Conservation (phyloP, 2,113 vertebrate genomes). For the western clawed frog (Xenopus tropicalis) region DNA sequence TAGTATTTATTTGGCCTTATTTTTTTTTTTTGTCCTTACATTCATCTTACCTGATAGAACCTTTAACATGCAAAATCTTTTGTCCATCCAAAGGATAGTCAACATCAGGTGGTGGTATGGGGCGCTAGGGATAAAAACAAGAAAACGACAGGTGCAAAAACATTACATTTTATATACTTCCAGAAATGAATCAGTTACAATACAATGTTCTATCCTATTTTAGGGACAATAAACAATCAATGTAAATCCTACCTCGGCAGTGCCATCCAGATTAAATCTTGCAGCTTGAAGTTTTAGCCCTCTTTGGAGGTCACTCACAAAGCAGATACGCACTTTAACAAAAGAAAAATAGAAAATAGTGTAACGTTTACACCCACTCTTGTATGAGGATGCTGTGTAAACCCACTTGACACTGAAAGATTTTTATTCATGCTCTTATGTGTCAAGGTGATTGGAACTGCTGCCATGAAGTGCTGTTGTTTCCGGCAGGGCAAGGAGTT, state of each 20-base stretch:
- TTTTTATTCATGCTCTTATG: too few relatives aligned
- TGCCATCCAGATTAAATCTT: constrained; percentile 90
- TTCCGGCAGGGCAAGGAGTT: too few relatives aligned
- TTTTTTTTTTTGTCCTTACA: too few relatives aligned
- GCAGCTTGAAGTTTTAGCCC: constrained; percentile 92
- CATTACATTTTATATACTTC: too few relatives aligned
- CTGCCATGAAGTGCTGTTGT: too few relatives aligned
- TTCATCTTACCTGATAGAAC: constrained; percentile 83
- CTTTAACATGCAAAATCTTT: constrained; percentile 91
- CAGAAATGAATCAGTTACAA: too few relatives aligned
- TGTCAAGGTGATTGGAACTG: too few relatives aligned
- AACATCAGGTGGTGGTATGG: constrained; percentile 82
- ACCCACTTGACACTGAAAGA: too few relatives aligned
- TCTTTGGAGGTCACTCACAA: constrained; percentile 90
- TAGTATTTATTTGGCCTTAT: too few relatives aligned
- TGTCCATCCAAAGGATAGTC: constrained; percentile 92
- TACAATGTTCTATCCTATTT: too few relatives aligned
- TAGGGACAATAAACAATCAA: constrained; percentile 1
- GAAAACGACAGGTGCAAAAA: constrained; percentile 7
- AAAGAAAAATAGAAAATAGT: not conserved
- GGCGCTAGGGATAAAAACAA: constrained; percentile 67
- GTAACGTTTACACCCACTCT: not conserved
- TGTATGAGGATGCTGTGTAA: not conserved
- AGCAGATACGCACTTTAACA: constrained; percentile 83
- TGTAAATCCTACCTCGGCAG: constrained; percentile 73